Evolutionary conservation across 2,113 vertebrate genomes (phyloP).

Genomic region (Takifugu flavidus): DNA sequence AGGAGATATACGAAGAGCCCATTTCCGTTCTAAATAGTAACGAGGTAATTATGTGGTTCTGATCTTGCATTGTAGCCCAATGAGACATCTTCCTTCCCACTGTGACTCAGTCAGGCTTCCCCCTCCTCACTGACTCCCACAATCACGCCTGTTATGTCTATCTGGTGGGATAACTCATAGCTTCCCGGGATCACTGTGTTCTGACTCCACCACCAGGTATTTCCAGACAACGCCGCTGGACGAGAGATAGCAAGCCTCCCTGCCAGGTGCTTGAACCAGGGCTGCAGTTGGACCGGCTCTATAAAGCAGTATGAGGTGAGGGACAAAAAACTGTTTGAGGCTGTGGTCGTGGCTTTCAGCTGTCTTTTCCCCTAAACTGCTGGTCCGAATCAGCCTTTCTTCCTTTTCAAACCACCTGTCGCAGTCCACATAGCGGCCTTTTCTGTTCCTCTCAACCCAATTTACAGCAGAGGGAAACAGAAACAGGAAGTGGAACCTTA

Average conservation of each 20-base stretch:
- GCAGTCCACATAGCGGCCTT: neutral
- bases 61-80: neutral
- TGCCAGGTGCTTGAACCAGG: constrained; percentile 80
- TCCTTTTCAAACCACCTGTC: neutral
- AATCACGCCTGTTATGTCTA: constrained; percentile 10
- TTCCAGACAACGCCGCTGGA: constrained; percentile 91
- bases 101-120: no score
- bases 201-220: constrained; percentile 66
- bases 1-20: constrained; percentile 89
- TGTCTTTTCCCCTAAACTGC: neutral
- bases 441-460: neutral
- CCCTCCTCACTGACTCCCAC: neutral
- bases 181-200: neutral
- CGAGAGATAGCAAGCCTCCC: constrained; percentile 90
- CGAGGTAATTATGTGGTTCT: constrained; percentile 48
- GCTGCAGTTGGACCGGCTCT: constrained; percentile 86
- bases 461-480: neutral
- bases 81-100: neutral
- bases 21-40: constrained; percentile 81
- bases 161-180: neutral
- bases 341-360: neutral
- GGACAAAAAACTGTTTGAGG: neutral
- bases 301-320: constrained; percentile 91
- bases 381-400: neutral
- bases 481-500: constrained; percentile 63